Percentiles rank a stretch among this genome's conserved stretches.
phyloP scores from a whole-genome alignment of 2,888 invertebrate species.

The Notocelia uddmanniana region DNA sequence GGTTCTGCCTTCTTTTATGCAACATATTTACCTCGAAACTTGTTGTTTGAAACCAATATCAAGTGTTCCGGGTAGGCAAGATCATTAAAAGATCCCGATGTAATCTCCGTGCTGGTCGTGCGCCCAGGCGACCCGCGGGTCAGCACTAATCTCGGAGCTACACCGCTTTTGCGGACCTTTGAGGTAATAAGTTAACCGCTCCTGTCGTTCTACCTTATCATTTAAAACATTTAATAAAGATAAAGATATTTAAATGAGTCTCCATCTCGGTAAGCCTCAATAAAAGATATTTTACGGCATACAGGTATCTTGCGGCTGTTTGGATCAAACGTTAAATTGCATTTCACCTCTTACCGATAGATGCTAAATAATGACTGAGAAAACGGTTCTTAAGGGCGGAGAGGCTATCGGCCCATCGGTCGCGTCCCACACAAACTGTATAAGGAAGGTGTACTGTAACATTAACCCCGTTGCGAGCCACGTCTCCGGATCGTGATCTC shows the following conservation, averaged over 20 bases:
- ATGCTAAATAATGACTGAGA: constrained; percentile 26
- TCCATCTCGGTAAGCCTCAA: constrained; percentile 7
- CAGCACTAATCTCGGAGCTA: constrained; percentile 57
- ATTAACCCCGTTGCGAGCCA: constrained; percentile 69
- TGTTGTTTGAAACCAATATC: constrained; percentile 47
- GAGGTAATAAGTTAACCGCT: constrained; percentile 52
- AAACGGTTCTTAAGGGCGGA: constrained; percentile 63
- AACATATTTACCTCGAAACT: constrained; percentile 28
- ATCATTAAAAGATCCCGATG: constrained; percentile 54
- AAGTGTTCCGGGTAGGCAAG: constrained; percentile 53
- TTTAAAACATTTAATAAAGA: constrained; percentile 20
- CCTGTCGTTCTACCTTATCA: constrained; percentile 43
- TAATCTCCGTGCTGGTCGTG: constrained; percentile 59
- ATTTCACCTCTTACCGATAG: constrained; percentile 1
- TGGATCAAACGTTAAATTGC: background rate
- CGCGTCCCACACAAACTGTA: constrained; percentile 54
- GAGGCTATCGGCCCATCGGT: constrained; percentile 56
- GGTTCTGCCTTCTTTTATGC: constrained; percentile 34
- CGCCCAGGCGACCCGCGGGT: constrained; percentile 57
- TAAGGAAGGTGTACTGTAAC: constrained; percentile 66
- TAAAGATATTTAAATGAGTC: constrained; percentile 14
- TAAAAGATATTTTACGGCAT: background rate
- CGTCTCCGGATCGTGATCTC: constrained; percentile 62
- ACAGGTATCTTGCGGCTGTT: constrained; percentile 1
- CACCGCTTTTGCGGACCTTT: constrained; percentile 58